Evolutionary conservation across 2,888 invertebrate genomes (phyloP).

Genomic region (Resseliella maxima): DNA sequence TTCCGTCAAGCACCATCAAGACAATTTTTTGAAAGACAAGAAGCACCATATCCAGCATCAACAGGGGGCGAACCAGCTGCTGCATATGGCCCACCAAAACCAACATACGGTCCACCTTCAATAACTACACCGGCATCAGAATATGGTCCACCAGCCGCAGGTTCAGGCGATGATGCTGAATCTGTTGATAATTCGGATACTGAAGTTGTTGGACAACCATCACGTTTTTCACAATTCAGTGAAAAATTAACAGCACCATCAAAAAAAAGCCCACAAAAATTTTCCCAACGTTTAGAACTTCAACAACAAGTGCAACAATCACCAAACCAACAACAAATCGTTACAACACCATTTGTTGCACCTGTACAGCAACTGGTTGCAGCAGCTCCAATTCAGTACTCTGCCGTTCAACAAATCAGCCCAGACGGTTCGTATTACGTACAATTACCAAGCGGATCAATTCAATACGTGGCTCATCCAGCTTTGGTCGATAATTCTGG

Average conservation of each 20-base stretch:
- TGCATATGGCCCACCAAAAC: not conserved
- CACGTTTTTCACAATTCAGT: not conserved
- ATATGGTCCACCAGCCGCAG: not conserved
- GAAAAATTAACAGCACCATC: not conserved
- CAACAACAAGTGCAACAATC: constrained; percentile 51
- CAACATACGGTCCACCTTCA: not conserved
- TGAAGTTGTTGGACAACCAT: constrained; percentile 13
- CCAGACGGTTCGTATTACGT: constrained; percentile 28
- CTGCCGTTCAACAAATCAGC: not conserved
- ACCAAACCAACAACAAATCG: not conserved
- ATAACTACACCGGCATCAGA: not conserved
- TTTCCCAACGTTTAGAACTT: constrained; percentile 24
- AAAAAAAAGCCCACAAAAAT: not conserved
- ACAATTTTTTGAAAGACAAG: constrained; percentile 3
- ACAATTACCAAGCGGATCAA: constrained; percentile 37
- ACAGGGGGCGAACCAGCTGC: not conserved
- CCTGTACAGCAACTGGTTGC: not conserved
- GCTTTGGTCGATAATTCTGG: not conserved
- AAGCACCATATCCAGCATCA: constrained; percentile 44
- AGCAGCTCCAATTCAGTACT: not conserved
- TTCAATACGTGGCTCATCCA: constrained; percentile 37
- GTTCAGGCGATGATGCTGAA: not conserved
- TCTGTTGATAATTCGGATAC: not conserved
- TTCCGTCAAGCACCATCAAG: constrained; percentile 27
- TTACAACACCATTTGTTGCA: not conserved